phyloP scores from a whole-genome alignment of 2,888 invertebrate genomes.

The Polyommatus iphigenia region DNA sequence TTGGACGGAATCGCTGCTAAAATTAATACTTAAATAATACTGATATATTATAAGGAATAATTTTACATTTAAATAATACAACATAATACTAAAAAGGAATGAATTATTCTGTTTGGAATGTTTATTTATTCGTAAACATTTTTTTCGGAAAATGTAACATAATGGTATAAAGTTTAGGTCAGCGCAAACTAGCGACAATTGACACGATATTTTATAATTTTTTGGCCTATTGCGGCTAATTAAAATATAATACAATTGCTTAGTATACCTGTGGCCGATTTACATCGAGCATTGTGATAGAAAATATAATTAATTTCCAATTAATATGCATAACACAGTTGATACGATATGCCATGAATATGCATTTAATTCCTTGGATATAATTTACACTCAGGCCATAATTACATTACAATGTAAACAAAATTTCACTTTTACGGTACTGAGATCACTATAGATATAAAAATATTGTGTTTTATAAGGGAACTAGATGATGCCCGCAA shows the following conservation, averaged over 20 bases:
- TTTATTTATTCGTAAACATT: neutral
- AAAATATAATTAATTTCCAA: neutral
- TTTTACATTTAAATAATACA: neutral
- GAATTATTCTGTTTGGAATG: neutral
- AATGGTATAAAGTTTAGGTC: neutral
- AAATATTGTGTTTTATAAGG: neutral
- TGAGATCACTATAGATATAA: slow-evolving; percentile 5
- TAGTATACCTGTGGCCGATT: too few relatives aligned
- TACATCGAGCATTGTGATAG: neutral
- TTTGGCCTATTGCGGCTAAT: neutral
- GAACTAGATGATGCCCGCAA: too few relatives aligned
- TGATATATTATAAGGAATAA: slow-evolving; percentile 40
- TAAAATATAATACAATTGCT: neutral
- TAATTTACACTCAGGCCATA: neutral
- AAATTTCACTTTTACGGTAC: slow-evolving; percentile 25
- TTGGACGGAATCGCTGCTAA: slow-evolving; percentile 67
- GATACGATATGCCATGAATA: neutral
- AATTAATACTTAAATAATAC: slow-evolving; percentile 47
- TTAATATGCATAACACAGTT: neutral
- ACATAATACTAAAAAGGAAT: neutral
- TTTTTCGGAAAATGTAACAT: neutral
- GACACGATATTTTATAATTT: neutral
- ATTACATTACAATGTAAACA: slow-evolving; percentile 16
- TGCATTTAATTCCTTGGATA: neutral
- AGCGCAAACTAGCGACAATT: neutral